Evolutionary conservation across 2,888 invertebrate genomes (phyloP).

Genomic region (Microctonus aethiopoides): DNA sequence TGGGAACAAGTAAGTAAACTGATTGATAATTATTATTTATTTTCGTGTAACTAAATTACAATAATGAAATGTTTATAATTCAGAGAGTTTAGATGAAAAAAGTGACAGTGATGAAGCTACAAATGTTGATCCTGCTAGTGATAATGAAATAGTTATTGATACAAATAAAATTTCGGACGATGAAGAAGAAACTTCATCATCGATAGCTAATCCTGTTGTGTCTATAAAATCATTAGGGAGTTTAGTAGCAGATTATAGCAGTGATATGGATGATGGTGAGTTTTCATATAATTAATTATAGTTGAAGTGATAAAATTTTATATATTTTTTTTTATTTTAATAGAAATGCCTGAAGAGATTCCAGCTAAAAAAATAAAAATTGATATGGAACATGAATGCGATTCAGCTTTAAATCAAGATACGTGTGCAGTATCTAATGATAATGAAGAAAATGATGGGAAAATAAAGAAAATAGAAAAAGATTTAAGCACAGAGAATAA

Average conservation of each 20-base stretch:
- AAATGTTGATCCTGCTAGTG: not conserved
- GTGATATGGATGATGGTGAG: constrained; percentile 55
- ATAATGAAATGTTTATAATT: not conserved
- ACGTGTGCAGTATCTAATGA: not conserved
- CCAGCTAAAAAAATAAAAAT: constrained; percentile 53
- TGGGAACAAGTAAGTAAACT: constrained; percentile 14
- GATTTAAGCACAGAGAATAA: not conserved
- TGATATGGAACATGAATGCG: constrained; percentile 10
- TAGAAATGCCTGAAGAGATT: constrained; percentile 53
- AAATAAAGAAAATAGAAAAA: not conserved
- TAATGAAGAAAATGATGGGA: not conserved
- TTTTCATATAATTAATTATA: constrained; percentile 7
- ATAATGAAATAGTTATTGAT: not conserved
- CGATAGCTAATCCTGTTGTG: not conserved
- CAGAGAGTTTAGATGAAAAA: constrained; percentile 11
- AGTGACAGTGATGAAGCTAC: not conserved
- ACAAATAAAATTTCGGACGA: constrained; percentile 60
- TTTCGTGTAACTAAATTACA: not conserved
- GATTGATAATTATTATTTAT: not conserved
- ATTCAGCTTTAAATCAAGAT: not conserved
- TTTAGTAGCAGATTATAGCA: constrained; percentile 59
- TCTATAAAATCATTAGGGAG: constrained; percentile 21
- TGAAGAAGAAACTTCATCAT: constrained; percentile 62
- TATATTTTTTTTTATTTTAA: not conserved
- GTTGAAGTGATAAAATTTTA: not conserved